phyloP scores from a whole-genome alignment of 2,888 invertebrate genomes.

The Drosophila heteroneura region DNA sequence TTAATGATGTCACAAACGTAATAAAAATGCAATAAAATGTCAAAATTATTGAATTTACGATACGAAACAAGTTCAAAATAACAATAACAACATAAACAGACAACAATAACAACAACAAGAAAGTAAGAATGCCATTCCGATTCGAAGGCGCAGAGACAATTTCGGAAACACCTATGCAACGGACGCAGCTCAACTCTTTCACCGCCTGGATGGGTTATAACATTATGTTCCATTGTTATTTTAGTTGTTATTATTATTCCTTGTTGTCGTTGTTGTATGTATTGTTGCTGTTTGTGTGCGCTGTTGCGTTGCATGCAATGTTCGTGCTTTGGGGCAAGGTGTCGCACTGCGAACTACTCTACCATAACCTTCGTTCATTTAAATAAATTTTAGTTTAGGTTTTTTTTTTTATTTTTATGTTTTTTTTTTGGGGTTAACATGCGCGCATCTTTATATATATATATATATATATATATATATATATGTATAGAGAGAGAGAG shows the following conservation, averaged over 20 bases:
- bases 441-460: slow-evolving; percentile 35
- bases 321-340: slow-evolving; percentile 75
- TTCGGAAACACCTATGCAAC: slow-evolving; percentile 71
- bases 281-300: slow-evolving; percentile 44
- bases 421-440: slow-evolving; percentile 49
- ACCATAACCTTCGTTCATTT: slow-evolving; percentile 74
- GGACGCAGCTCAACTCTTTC: slow-evolving; percentile 65
- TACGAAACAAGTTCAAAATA: slow-evolving; percentile 80
- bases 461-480: neutral
- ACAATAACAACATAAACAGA: slow-evolving; percentile 51
- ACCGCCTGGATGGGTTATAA: slow-evolving; percentile 70
- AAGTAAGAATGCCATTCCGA: slow-evolving; percentile 49
- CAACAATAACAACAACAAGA: slow-evolving; percentile 50
- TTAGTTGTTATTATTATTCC: slow-evolving; percentile 43
- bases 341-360: slow-evolving; percentile 77
- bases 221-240: slow-evolving; percentile 75
- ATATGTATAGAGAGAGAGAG: no score
- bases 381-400: slow-evolving; percentile 66
- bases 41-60: slow-evolving; percentile 82
- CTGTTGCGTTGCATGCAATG: slow-evolving; percentile 70
- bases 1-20: slow-evolving; percentile 81
- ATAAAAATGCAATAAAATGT: slow-evolving; percentile 82
- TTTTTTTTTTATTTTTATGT: slow-evolving; percentile 14
- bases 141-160: slow-evolving; percentile 47
- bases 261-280: slow-evolving; percentile 47